Conservation (phyloP, 1,140 invertebrate species). For the Dinoponera quadriceps region DNA sequence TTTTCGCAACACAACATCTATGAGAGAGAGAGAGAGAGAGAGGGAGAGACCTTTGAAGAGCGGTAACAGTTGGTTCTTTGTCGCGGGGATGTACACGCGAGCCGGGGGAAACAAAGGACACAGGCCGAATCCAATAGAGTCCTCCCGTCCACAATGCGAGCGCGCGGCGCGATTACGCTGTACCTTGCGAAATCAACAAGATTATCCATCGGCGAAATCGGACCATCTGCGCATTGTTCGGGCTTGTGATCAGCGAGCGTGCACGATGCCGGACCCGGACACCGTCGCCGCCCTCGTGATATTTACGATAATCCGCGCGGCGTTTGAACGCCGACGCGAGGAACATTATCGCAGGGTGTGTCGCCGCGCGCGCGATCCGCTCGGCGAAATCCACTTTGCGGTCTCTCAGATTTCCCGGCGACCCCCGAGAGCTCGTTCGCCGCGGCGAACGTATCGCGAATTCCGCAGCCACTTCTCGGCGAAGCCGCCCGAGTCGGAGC, state of each 20-base stretch:
- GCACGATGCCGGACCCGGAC: neutral
- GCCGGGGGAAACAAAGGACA: constrained; percentile 66
- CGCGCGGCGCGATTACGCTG: constrained; percentile 40
- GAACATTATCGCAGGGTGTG: constrained; percentile 17
- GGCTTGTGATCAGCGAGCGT: constrained; percentile 17
- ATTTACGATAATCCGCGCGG: constrained; percentile 16
- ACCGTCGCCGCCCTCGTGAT: neutral
- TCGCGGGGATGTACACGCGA: constrained; percentile 62
- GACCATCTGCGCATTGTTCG: constrained; percentile 66
- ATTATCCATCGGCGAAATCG: constrained; percentile 68
- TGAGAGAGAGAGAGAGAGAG: too few relatives aligned
- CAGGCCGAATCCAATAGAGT: constrained; percentile 69
- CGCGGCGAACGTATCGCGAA: too few relatives aligned
- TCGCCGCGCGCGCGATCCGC: too few relatives aligned
- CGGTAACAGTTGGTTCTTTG: constrained; percentile 70
- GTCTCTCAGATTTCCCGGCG: too few relatives aligned
- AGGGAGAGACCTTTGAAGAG: constrained; percentile 42
- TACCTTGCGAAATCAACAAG: constrained; percentile 75
- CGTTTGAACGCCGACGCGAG: constrained; percentile 14
- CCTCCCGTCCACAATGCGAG: constrained; percentile 59
- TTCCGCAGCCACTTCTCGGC: too few relatives aligned
- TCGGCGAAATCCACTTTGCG: too few relatives aligned
- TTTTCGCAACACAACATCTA: too few relatives aligned
- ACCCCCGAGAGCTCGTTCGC: too few relatives aligned
- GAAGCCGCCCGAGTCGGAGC: too few relatives aligned